Conservation (phyloP, 1,140 invertebrate genomes). For the Drosophila paulistorum region DNA sequence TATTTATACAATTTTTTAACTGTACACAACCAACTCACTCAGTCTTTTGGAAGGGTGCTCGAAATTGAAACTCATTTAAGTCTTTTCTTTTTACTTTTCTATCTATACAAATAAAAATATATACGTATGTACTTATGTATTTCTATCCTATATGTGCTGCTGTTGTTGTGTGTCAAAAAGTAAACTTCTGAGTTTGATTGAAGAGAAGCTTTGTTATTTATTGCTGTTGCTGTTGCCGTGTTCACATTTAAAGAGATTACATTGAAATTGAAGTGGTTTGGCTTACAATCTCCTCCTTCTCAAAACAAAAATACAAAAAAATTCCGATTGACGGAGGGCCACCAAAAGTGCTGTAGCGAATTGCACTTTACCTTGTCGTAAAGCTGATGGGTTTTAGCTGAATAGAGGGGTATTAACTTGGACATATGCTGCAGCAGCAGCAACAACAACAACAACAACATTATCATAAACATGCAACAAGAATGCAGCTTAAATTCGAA, state of each 20-base stretch:
- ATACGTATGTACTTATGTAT: background rate
- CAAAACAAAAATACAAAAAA: background rate
- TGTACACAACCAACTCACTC: conserved; percentile 11
- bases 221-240: conserved; percentile 12
- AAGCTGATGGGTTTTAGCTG: conserved; percentile 6
- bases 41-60: conserved; percentile 22
- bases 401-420: conserved; percentile 9
- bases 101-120: background rate
- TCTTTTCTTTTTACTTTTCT: conserved; percentile 38
- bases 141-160: background rate
- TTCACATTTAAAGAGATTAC: conserved; percentile 80
- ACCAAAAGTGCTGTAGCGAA: conserved; percentile 64
- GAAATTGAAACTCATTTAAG: conserved; percentile 72
- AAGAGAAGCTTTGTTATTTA: conserved; percentile 40
- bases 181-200: conserved; percentile 48
- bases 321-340: conserved; percentile 16
- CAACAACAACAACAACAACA: background rate
- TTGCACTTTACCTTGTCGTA: conserved; percentile 61
- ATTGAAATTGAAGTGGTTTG: conserved; percentile 73
- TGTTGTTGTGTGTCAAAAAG: conserved; percentile 16
- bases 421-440: background rate
- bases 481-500: background rate
- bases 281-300: conserved; percentile 24
- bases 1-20: conserved; percentile 59
- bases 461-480: background rate